Evolutionary conservation across 2,888 invertebrate species (phyloP), one percentile per base, ranked within the genome.

Genomic region (Pterobdella sp.): DNA sequence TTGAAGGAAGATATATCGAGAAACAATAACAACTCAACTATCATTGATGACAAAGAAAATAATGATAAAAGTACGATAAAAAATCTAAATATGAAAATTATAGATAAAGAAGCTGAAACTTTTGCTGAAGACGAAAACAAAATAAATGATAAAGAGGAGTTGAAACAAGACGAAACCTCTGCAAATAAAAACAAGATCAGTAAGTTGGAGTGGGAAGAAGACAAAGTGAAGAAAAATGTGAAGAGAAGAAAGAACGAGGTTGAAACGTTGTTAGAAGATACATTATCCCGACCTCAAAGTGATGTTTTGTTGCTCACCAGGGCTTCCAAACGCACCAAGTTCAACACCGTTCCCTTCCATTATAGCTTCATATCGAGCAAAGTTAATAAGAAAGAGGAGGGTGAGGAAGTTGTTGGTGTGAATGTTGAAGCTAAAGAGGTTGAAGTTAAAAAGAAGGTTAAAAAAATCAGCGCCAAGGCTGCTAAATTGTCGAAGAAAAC

Each of bases 211-310:
- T 29, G 18, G 34, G 18, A 2, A 29, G 35, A 32, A 14, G 66
- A 32, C n/a, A n/a, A 14, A 31, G 49, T 42, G 22, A 71, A 26
- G 56, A 71, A 71, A 37, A 52, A 26, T 34, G 52, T n/a, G n/a
- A 71, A 71, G 63, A 60, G 71, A 18, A 14, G 71, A 1, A 71
- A 63, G 36, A 71, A 71, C 35, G 71, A 71, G 35, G 71, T 71
- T n/a, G 71, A 71, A n/a, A 36, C 56, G 1, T 35, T 71, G 26
- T 36, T 71, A 36, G 71, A 71, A 32, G 71, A 71, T 35, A 71
- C 71, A 7, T 63, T 71, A 34, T 71, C 71, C 10, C 31, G 70
- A 56, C 70, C 70, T 31, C 31, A 63, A 29, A 22, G 31, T 7
- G 7, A 63, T 26, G 14, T 18, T 7, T 14, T 4, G 22, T 31